Evolutionary conservation across 2,888 invertebrate genomes (phyloP).

Genomic region (Drosophila gaucha): DNA sequence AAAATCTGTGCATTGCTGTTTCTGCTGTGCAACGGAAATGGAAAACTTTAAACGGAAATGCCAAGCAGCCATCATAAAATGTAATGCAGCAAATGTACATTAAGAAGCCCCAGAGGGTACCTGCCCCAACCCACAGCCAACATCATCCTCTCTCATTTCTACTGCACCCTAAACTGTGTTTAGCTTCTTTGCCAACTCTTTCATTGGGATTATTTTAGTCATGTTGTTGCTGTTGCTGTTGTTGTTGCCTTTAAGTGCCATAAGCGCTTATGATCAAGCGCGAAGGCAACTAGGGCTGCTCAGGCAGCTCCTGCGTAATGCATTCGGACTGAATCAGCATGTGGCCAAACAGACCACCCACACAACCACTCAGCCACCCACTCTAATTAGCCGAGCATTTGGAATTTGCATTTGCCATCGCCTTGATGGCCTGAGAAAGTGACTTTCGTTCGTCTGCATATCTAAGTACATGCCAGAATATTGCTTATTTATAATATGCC

Average conservation of each 20-base stretch:
- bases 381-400: slow-evolving; percentile 63
- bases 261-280: slow-evolving; percentile 16
- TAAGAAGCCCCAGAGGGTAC: slow-evolving; percentile 20
- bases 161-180: background rate
- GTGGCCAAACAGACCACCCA: slow-evolving; percentile 3
- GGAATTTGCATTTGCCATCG: slow-evolving; percentile 38
- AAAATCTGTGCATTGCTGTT: slow-evolving; percentile 37
- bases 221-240: background rate
- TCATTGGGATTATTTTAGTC: background rate
- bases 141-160: background rate
- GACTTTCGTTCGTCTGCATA: slow-evolving; percentile 32
- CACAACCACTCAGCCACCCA: slow-evolving; percentile 6
- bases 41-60: slow-evolving; percentile 62
- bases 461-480: slow-evolving; percentile 43
- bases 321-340: slow-evolving; percentile 11
- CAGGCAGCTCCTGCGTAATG: slow-evolving; percentile 11
- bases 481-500: slow-evolving; percentile 67
- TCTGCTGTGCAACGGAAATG: slow-evolving; percentile 59
- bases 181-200: background rate
- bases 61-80: slow-evolving; percentile 57
- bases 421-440: background rate
- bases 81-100: slow-evolving; percentile 55
- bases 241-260: slow-evolving; percentile 15
- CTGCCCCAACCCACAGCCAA: background rate
- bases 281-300: slow-evolving; percentile 8